Evolutionary conservation across 2,113 vertebrate species (phyloP).

Genomic region (Spheniscus mendiculus): DNA sequence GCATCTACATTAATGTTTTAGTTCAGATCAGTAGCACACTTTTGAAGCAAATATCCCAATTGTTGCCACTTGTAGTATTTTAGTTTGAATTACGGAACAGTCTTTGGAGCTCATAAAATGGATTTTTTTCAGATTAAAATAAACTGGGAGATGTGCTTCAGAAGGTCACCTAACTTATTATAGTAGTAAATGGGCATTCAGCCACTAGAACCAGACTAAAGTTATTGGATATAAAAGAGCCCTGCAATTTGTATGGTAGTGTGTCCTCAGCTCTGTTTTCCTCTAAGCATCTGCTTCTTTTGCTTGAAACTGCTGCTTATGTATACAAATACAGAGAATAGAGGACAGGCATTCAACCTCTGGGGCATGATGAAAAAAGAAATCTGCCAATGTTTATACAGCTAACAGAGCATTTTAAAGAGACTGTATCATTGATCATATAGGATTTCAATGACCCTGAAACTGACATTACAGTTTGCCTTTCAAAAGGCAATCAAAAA

Average conservation of each 20-base stretch:
- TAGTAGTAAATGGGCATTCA: not conserved
- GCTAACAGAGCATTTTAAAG: slow-evolving; percentile 18
- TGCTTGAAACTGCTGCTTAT: not conserved
- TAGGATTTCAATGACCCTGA: not conserved
- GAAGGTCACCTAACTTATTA: not conserved
- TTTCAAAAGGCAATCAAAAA: not conserved
- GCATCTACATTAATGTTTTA: not conserved
- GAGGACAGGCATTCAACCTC: not conserved
- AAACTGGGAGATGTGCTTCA: not conserved
- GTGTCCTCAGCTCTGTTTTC: not conserved
- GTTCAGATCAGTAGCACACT: not conserved
- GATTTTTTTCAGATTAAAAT: not conserved
- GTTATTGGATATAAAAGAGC: not conserved
- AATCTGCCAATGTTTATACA: slow-evolving; percentile 18
- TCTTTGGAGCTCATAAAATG: not conserved
- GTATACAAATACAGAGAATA: not conserved
- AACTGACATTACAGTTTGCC: not conserved
- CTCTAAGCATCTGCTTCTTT: not conserved
- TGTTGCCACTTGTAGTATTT: not conserved
- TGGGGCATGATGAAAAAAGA: not conserved
- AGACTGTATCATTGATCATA: not conserved
- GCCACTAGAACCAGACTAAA: not conserved
- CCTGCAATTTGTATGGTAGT: not conserved
- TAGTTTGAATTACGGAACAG: not conserved
- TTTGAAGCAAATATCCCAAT: not conserved